Evolutionary conservation across 1,140 invertebrate species (phyloP), one percentile per base, ranked within the genome.

Genomic region (Drosophila nannoptera): DNA sequence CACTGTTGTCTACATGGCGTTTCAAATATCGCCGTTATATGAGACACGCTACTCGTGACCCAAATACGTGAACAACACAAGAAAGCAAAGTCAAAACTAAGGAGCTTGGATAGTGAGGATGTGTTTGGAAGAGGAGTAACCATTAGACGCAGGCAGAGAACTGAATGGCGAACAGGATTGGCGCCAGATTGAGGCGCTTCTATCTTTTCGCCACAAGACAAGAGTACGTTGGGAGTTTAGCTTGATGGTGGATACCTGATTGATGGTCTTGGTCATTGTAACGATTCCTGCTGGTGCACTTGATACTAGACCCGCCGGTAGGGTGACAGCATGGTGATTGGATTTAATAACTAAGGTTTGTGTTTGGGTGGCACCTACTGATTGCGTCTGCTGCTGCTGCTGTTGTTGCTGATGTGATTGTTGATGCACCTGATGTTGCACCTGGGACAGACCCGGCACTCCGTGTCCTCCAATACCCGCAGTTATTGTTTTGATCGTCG

Each of bases 401-500:
- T 81, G 73, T 7, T 72, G 60, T 31, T 87, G 80, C 14, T 66
- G 63, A 31, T 73, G 70, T 38, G 50, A 40, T 62, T 78, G 76
- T 11, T 73, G 91, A 89, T 73, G 74, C 31, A 55, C 48, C 32
- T 73, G 72, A 42, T 78, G 77, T 43, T 88, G 82, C 38, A 78
- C 68, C 54, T 87, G 84, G 38, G 61, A 67, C 49, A 87, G 45
- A 33, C 77, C 81, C 32, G 82, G 77, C 31, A 68, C 43, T 9
- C 91, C 92, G 38, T 83, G 75, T 42, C 68, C 69, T 9, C 73
- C 82, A 14, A 75, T 77, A 43, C 74, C 77, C 9, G 88, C 77
- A 54, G 83, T 83, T 69, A 92, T 91, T 56, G 91, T 91, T 67
- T 92, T 91, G 32, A 91, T 90, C 60, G 90, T 90, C 42, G 91